These are phyloP conservation scores for Bombycilla garrulus DNA, from an alignment of 2,113 vertebrate genomes.

Conservation along the genomic window DNA sequence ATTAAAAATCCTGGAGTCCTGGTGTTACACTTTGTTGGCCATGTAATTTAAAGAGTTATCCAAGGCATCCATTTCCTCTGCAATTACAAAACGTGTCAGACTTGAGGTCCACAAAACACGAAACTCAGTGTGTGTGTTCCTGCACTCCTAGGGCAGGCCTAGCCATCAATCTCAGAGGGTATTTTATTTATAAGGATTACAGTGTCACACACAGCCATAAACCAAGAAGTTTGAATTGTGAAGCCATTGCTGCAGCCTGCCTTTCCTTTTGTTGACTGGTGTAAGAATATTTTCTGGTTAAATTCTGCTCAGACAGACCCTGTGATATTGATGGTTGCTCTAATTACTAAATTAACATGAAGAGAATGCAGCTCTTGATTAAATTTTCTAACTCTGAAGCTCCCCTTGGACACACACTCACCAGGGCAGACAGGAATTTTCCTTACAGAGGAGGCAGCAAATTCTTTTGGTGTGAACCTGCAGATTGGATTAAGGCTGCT, in stretches of 20 bases:
- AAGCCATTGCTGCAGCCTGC: background rate
- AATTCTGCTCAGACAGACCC: background rate
- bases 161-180: background rate
- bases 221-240: background rate
- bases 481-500: background rate
- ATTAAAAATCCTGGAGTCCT: background rate
- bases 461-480: background rate
- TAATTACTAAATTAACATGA: background rate
- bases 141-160: background rate
- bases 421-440: rapidly evolving
- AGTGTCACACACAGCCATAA: background rate
- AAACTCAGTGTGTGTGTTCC: background rate
- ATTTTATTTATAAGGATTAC: background rate
- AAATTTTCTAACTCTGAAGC: background rate
- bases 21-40: background rate
- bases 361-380: background rate
- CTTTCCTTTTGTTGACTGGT: background rate
- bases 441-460: background rate
- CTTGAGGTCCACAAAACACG: background rate
- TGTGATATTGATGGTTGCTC: background rate
- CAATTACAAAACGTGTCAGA: background rate
- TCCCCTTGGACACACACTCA: background rate
- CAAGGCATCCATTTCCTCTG: background rate
- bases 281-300: background rate
- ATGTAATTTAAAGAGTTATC: background rate